A percentile compares a stretch with the other conserved stretches of the same genome.
Conservation (phyloP, 1,140 invertebrate species). For the Epicauta chinensis region DNA sequence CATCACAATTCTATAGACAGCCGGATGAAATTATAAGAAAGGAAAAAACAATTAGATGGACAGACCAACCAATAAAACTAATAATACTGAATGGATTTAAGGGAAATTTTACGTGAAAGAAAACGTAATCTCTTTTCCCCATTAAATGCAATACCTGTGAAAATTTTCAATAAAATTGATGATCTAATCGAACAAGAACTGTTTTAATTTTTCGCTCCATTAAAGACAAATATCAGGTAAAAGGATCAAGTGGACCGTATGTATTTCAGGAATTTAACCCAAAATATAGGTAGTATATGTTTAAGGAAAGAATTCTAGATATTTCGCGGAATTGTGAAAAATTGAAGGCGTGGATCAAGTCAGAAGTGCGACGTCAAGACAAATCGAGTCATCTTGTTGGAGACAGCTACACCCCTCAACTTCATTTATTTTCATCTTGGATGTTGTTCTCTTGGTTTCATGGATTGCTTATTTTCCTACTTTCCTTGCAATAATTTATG, state of each 20-base stretch:
- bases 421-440: constrained; percentile 17
- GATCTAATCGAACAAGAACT: not conserved
- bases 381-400: constrained; percentile 17
- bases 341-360: constrained; percentile 14
- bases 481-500: constrained; percentile 12
- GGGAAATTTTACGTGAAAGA: no score
- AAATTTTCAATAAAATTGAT: constrained; percentile 7
- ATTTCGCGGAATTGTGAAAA: constrained; percentile 15
- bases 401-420: constrained; percentile 14
- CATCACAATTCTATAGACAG: no score
- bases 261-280: not conserved
- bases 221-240: constrained; percentile 11
- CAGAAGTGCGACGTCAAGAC: constrained; percentile 11
- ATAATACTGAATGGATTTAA: no score
- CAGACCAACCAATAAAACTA: no score
- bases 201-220: constrained; percentile 7
- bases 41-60: no score
- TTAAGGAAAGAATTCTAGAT: not conserved
- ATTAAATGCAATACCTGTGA: not conserved
- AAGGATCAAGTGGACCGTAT: not conserved
- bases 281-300: not conserved
- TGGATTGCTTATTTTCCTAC: constrained; percentile 18
- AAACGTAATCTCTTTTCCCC: no score
- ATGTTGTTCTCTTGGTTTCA: constrained; percentile 10
- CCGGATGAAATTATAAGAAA: no score